Base-by-base conservation (phyloP, 2,113 vertebrate species). In the Odocoileus virginianus region DNA sequence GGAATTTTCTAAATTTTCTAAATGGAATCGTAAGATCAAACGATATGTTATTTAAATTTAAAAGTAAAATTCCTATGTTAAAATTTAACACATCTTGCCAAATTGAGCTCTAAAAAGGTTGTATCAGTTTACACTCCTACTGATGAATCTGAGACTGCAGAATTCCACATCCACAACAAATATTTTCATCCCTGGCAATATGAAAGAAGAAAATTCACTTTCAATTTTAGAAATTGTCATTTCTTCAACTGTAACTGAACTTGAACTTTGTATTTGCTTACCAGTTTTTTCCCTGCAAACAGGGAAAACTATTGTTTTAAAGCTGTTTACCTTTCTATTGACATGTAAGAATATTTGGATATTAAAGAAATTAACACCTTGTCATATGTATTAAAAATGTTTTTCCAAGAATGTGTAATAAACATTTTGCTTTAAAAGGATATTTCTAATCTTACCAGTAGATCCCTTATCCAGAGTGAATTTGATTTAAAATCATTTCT, bases 401-500 rank as follows among this genome's bases (percentile, higher is more conserved):
- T 96, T 96, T 91, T 64, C 36, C 43, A 89, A 93, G 86, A 84
- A 96, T 54, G 13, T 89, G 7, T 89, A 93, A 87, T 85, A 94
- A 97, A 95, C 83, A 95, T 93, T 90, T 89, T 91, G 58, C 82
- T 86, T 87, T 45, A 64, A 93, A 94, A 94, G 16, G 74, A 84
- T 92, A 88, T 89, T 90, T 81, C 74, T 84, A 57, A 52, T 95
- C 96, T 97, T 97, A 92, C 11, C 36, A 93, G 45, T 78, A 95
- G n/a, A 94, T 33, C 40, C 57, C 33, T 93, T 90, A 52, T 28
- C 50, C 74, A 76, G n/a, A 64, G 55, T 79, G 17, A 89, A 94
- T 95, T 96, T 97, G 78, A 97, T 97, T 98, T 93, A 94, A 96
- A 94, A 96, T 96, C 16, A 87, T 97, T 92, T 96, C 94, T 98